Evolutionary conservation across 2,888 invertebrate genomes (phyloP).

Genomic region (Pemphredon lugubris): DNA sequence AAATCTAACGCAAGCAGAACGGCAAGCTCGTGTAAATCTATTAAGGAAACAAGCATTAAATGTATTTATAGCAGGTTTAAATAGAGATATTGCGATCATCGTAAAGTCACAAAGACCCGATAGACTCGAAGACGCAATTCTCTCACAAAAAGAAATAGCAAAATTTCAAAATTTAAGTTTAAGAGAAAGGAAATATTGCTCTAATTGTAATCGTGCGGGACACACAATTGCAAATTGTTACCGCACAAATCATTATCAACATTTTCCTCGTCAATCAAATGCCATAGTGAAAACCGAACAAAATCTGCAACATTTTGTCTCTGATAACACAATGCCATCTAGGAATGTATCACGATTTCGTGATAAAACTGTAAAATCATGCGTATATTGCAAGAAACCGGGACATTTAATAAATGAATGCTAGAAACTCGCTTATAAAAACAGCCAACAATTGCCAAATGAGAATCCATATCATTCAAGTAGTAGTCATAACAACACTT

Average conservation of each 20-base stretch:
- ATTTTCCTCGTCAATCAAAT: not conserved
- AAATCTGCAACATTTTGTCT: not conserved
- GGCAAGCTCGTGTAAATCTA: not conserved
- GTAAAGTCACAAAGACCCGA: not conserved
- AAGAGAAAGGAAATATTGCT: not conserved
- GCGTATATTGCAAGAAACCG: not conserved
- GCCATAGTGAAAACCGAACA: not conserved
- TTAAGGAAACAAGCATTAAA: not conserved
- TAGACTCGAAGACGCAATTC: not conserved
- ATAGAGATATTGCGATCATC: not conserved
- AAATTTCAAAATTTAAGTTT: not conserved
- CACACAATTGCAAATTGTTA: not conserved
- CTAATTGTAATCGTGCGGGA: not conserved
- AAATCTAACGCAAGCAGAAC: not conserved
- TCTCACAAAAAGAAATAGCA: constrained; percentile 2
- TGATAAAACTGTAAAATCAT: not conserved
- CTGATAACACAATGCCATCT: not conserved
- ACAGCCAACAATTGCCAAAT: not conserved
- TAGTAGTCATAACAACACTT: no score
- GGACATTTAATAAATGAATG: no score
- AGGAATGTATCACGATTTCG: not conserved
- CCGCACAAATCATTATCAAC: not conserved
- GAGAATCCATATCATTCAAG: not conserved
- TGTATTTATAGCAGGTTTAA: not conserved
- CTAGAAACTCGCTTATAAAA: not conserved